Base-by-base conservation (phyloP, 2,113 vertebrate genomes). In the Vulpes lagopus region DNA sequence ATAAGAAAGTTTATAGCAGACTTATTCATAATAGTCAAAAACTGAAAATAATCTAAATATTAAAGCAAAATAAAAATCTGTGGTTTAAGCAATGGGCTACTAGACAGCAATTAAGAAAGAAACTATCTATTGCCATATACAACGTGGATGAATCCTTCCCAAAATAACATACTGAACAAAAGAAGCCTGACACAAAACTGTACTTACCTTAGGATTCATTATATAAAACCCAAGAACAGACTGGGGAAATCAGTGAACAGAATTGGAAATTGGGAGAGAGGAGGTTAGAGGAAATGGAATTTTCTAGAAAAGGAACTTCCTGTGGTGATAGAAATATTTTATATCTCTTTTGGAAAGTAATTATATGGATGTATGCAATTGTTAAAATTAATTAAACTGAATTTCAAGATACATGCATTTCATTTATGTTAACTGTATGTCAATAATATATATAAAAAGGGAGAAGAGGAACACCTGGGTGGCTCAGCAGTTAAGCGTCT, bases 21-120 rank as follows among this genome's bases (percentile, higher is more conserved):
- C 22, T 91, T 62, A 73, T 14, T 81, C 17, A 84, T n/a, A 57
- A 62, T 35, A 94, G 25, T 59, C 30, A 69, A 95, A 90, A 81
- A 19, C 10, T 32, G 15, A 89, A 93, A 94, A 89, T 1, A 67
- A 73, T 59, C 32, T 22, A 95, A 89, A 94, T 85, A 86, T 84
- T 51, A 69, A 81, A 96, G 27, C 11, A 7, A 94, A 73, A 76
- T 25, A 90, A 30, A 11, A 92, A 94, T 32, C 4, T 8, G 2
- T 85, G 4, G 19, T 60, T 74, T 88, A 64, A 83, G 59, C 32
- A 86, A 32, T n/a, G 19, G 20, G 5, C 60, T 86, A 86, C 43
- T 20, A 93, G 4, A 19, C 6, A 76, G 32, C 1, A 93, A 84
- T 53, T 73, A 59, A 38, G 95, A 80, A 94, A 94, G 9, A 23